Conservation (phyloP, 64 coral and sea anemone species). For the Porites lutea region DNA sequence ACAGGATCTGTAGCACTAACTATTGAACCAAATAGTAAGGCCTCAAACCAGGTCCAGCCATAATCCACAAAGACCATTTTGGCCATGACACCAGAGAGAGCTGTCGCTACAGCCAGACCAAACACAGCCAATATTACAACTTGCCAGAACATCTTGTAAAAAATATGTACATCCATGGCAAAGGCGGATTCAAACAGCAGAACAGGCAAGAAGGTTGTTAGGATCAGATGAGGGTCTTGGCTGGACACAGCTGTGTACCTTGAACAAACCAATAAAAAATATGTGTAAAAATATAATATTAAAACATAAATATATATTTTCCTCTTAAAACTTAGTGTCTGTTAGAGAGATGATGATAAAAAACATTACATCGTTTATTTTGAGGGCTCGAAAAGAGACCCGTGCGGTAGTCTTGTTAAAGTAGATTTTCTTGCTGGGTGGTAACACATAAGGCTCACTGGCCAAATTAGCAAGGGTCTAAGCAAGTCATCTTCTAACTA, state of each 20-base stretch:
- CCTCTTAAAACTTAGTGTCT: too few relatives aligned
- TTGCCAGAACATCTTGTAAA: constrained; percentile 97
- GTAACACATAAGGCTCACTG: too few relatives aligned
- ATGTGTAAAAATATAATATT: not conserved
- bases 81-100: constrained; percentile 86
- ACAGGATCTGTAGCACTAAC: constrained; percentile 97
- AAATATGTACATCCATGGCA: constrained; percentile 98
- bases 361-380: too few relatives aligned
- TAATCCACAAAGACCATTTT: constrained; percentile 94
- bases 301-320: not conserved
- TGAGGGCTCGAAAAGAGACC: too few relatives aligned
- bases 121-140: constrained; percentile 92
- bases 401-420: too few relatives aligned
- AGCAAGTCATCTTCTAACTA: too few relatives aligned
- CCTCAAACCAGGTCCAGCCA: constrained; percentile 92
- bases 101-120: constrained; percentile 82
- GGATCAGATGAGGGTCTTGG: constrained; percentile 85
- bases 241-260: constrained; percentile 92
- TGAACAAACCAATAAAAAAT: not conserved
- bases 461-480: too few relatives aligned
- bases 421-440: too few relatives aligned
- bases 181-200: constrained; percentile 96
- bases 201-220: constrained; percentile 92
- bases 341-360: too few relatives aligned
- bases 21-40: constrained; percentile 90